phyloP scores from a whole-genome alignment of 2,888 invertebrate species.

The Pachymerium ferrugineum region DNA sequence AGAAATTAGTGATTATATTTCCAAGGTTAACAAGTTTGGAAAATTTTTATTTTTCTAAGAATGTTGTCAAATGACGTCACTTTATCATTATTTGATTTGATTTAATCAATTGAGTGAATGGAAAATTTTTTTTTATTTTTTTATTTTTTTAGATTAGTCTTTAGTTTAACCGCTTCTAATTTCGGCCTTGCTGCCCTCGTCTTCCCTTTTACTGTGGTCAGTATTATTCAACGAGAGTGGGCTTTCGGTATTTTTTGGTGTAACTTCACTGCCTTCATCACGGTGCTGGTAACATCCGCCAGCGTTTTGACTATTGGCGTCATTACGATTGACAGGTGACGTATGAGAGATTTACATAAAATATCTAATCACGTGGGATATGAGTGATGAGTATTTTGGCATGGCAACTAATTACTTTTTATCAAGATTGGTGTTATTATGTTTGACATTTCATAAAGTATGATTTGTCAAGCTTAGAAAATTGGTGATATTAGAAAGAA shows the following conservation, averaged over 20 bases:
- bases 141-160: constrained; percentile 41
- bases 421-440: too few species aligned
- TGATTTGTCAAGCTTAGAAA: too few species aligned
- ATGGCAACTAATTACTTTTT: neutral
- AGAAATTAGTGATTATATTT: neutral
- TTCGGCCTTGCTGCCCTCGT: constrained; percentile 31
- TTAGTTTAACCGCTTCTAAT: constrained; percentile 34
- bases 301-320: constrained; percentile 33
- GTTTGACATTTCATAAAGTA: too few species aligned
- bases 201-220: constrained; percentile 32
- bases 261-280: constrained; percentile 35
- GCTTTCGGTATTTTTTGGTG: constrained; percentile 35
- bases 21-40: too few species aligned
- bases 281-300: constrained; percentile 26
- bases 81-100: too few species aligned
- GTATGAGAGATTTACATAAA: neutral
- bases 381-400: neutral
- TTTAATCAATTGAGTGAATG: neutral
- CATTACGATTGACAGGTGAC: constrained; percentile 34
- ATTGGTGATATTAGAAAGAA: too few species aligned
- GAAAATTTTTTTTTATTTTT: constrained; percentile 36
- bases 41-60: too few species aligned
- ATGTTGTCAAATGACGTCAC: too few species aligned
- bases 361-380: neutral
- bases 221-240: constrained; percentile 31